Evolutionary conservation across 2,797 vertebrate genomes (phyloP), one percentile per base, ranked within the genome.

Genomic region (Manis javanica): DNA sequence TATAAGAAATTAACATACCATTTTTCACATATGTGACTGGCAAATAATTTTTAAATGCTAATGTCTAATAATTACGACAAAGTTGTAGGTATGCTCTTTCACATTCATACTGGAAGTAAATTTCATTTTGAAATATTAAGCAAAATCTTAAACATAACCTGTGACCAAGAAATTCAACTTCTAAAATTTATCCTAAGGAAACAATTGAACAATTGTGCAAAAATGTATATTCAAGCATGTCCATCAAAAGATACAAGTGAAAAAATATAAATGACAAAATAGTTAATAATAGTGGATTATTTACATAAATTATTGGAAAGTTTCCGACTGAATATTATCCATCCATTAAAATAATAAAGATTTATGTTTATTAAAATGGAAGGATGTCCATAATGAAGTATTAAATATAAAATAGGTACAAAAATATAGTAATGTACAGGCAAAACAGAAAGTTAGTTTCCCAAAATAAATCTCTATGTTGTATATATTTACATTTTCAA

Each of bases 61-160:
- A 59, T 55, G 39, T 55, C n/a, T 78, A 34, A 8, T 46, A 87
- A 92, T 68, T 83, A 42, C 66, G 29, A 75, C 49, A 83, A 86
- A 72, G 24, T 18, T 91, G 24, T 24, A n/a, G 2, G 18, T 74
- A 71, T 71, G 55, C 37, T 71, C 34, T 66, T 71, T 92, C 23
- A 94, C 31, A 72, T 21, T 90, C 49, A 63, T 92, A 90, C 16
- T 57, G n/a, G 37, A 68, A 79, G 81, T 34, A 84, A 55, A 84
- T 29, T 79, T 95, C 31, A n/a, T 81, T 92, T 85, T 91, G 37
- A 93, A 88, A 93, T 53, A 55, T 64, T 91, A 95, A 93, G 19
- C 21, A 93, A 96, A 53, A 39, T 5, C 13, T 78, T 79, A 87
- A 95, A 88, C 9, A 14, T 31, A 64, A 31, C 26, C 46, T 74